Base-by-base conservation (phyloP, 2,888 invertebrate species). In the Pilophorus perplexus region DNA sequence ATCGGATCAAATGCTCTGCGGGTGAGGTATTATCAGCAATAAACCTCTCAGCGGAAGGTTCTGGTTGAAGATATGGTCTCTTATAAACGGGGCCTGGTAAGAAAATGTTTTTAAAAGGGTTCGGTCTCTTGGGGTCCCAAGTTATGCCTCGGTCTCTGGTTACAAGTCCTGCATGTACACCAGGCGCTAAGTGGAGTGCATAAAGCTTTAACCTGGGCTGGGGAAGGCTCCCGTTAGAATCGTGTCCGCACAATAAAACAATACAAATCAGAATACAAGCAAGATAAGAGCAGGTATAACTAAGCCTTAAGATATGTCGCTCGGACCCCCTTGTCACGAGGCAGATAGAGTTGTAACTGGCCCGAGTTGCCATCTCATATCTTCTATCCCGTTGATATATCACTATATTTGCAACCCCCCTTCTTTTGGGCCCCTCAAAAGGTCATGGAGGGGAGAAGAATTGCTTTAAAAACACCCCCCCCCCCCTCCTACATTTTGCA, bases 231-330 rank as follows among this genome's bases (percentile, higher is more conserved):
- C 64, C 64, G 64, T 64, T 64, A 64, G 64, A 23, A 48, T 50
- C 64, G 64, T 48, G 48, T 50, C 50, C 64, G 50, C 64, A 50
- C 64, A 64, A 64, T 64, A 64, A 64, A 64, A 64, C 64, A 64
- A 64, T 64, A 64, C 64, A 64, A 64, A 64, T 64, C 64, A 64
- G 64, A 64, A 64, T 64, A 64, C 64, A 64, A 64, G 64, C 50
- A 14, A 18, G 64, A 64, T 64, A 48, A 50, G 48, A 44, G 48
- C 22, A 16, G 50, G 50, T 50, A 64, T 64, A 64, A 64, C 64
- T 64, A 64, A 64, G 38, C 48, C 33, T 33, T 50, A 50, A 64
- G 64, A 64, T 64, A 64, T 64, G 64, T 64, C 48, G 52, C 28
- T 25, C 25, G 48, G 46, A 12, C 20, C n/a, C 40, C 59, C 60